These are phyloP conservation scores for Pemphigus obesinymphae DNA, from an alignment of 1,140 invertebrate species.

Conservation along the genomic window DNA sequence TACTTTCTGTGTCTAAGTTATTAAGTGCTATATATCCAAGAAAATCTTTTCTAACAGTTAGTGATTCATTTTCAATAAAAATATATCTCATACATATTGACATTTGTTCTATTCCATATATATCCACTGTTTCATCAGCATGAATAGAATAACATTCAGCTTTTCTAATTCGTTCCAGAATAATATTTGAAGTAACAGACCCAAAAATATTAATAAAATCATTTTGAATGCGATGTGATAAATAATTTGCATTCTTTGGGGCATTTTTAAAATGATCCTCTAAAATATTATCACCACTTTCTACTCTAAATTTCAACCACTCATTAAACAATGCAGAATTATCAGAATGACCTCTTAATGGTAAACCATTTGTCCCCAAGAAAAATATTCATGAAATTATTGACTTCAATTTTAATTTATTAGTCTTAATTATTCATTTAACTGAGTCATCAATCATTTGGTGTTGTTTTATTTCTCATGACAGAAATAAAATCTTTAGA, in stretches of 20 bases:
- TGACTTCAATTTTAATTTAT: not conserved
- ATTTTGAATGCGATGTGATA: not conserved
- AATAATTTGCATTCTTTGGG: not conserved
- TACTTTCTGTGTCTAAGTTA: no score
- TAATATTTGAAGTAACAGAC: no score
- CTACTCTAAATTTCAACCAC: not conserved
- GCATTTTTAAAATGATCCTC: not conserved
- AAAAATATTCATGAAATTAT: not conserved
- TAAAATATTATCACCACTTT: not conserved
- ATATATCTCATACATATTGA: no score
- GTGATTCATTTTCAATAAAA: no score
- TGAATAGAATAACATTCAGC: no score
- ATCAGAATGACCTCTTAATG: no score
- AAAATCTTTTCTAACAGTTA: no score
- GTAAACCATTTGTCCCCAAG: not conserved
- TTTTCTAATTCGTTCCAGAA: no score
- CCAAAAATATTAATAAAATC: no score
- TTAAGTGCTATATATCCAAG: no score
- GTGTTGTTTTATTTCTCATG: not conserved
- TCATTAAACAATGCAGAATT: not conserved
- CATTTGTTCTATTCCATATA: no score
- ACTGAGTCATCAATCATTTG: not conserved
- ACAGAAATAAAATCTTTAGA: not conserved
- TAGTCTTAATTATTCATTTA: not conserved
- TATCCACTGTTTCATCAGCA: no score